Conservation (phyloP, 2,113 vertebrate genomes). For the Salvelinus namaycush region DNA sequence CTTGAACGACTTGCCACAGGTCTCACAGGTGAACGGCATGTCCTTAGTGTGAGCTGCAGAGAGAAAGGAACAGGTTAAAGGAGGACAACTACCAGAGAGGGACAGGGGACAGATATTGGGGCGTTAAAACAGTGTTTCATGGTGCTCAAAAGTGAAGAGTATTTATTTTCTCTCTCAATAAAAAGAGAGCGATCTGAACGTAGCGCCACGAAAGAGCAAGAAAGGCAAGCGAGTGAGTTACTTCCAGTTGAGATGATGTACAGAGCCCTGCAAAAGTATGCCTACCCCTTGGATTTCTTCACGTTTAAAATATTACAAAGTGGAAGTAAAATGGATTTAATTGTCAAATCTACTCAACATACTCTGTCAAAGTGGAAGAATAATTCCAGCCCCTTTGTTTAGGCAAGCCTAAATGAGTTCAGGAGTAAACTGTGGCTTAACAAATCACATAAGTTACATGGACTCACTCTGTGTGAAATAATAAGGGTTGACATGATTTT, state of each 20-base stretch:
- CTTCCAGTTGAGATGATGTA: background rate
- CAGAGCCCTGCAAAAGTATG: background rate
- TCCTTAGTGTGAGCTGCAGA: conserved; percentile 93
- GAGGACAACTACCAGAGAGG: background rate
- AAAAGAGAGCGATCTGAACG: background rate
- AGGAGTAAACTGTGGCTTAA: no score
- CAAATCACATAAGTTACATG: no score
- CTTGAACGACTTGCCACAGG: conserved; percentile 97
- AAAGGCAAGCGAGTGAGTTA: background rate
- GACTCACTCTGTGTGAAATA: no score
- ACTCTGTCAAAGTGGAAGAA: no score
- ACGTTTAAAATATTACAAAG: no score
- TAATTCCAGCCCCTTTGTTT: no score
- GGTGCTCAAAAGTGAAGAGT: no score
- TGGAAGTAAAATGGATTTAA: no score
- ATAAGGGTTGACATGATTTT: no score
- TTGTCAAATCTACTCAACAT: no score
- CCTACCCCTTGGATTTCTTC: no score
- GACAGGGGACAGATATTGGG: background rate
- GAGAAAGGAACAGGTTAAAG: background rate
- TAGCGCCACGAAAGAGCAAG: background rate
- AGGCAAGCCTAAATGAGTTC: no score
- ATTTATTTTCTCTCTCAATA: background rate
- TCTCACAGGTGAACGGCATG: conserved; percentile 99
- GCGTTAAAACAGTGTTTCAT: background rate